Evolutionary conservation across 2,888 invertebrate genomes (phyloP).

Genomic region (Gnatocerus cornutus): DNA sequence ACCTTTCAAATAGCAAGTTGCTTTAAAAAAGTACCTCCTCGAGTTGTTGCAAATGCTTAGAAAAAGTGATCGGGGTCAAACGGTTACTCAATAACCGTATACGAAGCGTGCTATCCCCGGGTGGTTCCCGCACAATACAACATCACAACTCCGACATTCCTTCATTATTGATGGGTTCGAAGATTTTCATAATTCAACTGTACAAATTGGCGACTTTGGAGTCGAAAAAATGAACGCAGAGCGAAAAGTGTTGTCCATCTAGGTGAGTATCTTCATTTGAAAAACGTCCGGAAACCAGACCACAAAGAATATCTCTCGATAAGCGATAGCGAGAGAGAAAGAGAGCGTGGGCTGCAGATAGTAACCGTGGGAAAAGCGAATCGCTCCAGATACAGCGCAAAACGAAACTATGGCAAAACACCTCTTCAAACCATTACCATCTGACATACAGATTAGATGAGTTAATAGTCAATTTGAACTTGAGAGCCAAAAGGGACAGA

Average conservation of each 20-base stretch:
- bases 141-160: slow-evolving; percentile 30
- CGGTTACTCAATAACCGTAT: slow-evolving; percentile 47
- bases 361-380: slow-evolving; percentile 42
- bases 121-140: slow-evolving; percentile 55
- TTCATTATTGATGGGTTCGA: slow-evolving; percentile 34
- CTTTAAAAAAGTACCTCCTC: slow-evolving; percentile 8
- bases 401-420: background rate
- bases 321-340: slow-evolving; percentile 31
- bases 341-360: slow-evolving; percentile 41
- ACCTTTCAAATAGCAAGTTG: slow-evolving; percentile 9
- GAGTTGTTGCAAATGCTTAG: slow-evolving; percentile 11
- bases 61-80: slow-evolving; percentile 37
- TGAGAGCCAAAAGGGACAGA: background rate
- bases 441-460: slow-evolving; percentile 5
- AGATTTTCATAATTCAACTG: slow-evolving; percentile 35
- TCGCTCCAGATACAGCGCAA: slow-evolving; percentile 28
- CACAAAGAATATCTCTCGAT: slow-evolving; percentile 24
- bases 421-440: slow-evolving; percentile 9
- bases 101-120: slow-evolving; percentile 56
- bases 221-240: too few relatives aligned
- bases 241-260: too few relatives aligned
- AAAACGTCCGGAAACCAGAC: slow-evolving; percentile 33
- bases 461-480: slow-evolving; percentile 11
- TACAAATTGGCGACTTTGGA: too few relatives aligned
- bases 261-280: background rate